A percentile compares a stretch with the other conserved stretches of the same genome.
Conservation (phyloP, 2,113 vertebrate genomes). For the Pantherophis guttatus region DNA sequence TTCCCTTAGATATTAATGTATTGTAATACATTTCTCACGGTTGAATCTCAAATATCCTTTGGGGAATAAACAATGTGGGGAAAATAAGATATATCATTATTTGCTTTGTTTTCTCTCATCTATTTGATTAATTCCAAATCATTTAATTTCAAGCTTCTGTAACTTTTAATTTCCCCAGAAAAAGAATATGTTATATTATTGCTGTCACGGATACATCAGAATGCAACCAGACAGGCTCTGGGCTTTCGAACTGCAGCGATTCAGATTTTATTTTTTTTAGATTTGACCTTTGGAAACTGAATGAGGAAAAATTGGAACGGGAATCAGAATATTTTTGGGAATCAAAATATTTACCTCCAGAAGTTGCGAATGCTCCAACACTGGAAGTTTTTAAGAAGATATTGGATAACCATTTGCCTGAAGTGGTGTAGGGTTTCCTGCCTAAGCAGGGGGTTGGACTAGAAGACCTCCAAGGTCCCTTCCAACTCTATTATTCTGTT, state of each 20-base stretch:
- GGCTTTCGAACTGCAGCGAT: background rate
- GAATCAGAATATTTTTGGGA: background rate
- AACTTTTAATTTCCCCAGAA: slow-evolving; percentile 41
- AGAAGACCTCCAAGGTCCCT: too few relatives aligned
- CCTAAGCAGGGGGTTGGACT: too few relatives aligned
- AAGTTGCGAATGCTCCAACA: too few relatives aligned
- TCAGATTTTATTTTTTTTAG: background rate
- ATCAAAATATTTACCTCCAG: too few relatives aligned
- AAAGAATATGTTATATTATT: slow-evolving; percentile 23
- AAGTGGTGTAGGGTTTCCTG: too few relatives aligned
- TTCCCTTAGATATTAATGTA: slow-evolving; percentile 29
- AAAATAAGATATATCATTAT: slow-evolving; percentile 34
- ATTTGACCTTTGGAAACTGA: background rate
- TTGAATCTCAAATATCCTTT: slow-evolving; percentile 20
- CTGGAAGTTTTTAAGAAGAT: too few relatives aligned
- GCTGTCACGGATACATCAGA: background rate
- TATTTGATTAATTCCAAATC: slow-evolving; percentile 43
- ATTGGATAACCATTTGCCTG: too few relatives aligned
- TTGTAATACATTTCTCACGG: slow-evolving; percentile 25
- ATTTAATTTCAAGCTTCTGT: slow-evolving; percentile 40
- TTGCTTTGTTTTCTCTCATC: slow-evolving; percentile 23
- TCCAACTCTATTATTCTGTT: too few relatives aligned
- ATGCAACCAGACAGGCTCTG: background rate
- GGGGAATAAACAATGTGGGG: slow-evolving; percentile 22
- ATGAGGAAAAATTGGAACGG: background rate